Percentiles rank a stretch among this genome's conserved stretches.
Conservation (phyloP, 53 echinoderm and acorn worm species). For the Temnopleurus reevesii region DNA sequence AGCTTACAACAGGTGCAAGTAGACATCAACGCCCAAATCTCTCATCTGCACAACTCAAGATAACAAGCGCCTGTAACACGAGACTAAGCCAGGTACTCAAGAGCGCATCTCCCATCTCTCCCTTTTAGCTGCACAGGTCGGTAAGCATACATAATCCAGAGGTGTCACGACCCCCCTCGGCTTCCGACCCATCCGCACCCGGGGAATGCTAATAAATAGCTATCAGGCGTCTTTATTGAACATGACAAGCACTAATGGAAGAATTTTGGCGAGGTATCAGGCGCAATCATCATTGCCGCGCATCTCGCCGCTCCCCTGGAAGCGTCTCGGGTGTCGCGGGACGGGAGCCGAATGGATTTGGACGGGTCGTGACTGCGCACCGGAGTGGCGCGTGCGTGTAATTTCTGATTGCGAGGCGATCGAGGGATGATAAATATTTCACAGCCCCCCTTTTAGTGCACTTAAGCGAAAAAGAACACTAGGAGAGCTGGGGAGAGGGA, state of each 20-base stretch:
- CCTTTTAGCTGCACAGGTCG: conserved; percentile 5
- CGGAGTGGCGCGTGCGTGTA: conserved; percentile 48
- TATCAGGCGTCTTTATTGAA: conserved; percentile 58
- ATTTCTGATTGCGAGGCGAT: conserved; percentile 53
- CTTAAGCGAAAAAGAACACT: conserved; percentile 29
- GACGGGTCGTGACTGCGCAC: conserved; percentile 58
- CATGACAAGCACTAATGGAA: conserved; percentile 62
- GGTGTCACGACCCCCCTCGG: conserved; percentile 54
- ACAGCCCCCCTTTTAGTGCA: conserved; percentile 60
- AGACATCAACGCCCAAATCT: neutral
- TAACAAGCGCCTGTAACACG: neutral
- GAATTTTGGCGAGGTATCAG: conserved; percentile 58
- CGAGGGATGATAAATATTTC: conserved; percentile 59
- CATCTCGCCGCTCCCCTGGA: conserved; percentile 37
- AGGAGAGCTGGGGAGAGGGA: neutral
- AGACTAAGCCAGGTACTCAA: conserved; percentile 23
- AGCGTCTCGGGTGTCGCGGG: conserved; percentile 48
- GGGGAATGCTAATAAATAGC: conserved; percentile 54
- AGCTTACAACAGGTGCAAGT: neutral
- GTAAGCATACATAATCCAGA: conserved; percentile 53
- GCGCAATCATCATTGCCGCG: conserved; percentile 55
- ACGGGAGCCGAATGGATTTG: conserved; percentile 53
- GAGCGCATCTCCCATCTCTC: conserved; percentile 19
- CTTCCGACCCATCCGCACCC: neutral
- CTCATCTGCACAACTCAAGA: neutral